Conservation (phyloP, 1,140 invertebrate genomes). For the Sipha flava region DNA sequence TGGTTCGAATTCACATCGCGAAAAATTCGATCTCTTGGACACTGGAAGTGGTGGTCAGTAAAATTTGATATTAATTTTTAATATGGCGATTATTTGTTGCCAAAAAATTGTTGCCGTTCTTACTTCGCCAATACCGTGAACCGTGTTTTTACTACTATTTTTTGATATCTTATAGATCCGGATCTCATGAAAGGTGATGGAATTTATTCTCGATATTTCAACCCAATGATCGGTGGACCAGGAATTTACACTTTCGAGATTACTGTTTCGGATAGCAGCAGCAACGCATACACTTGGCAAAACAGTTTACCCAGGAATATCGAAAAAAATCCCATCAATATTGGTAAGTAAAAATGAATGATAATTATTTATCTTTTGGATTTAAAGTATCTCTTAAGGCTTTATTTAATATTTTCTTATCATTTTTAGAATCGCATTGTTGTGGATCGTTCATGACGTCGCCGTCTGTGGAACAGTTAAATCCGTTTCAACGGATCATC, state of each 20-base stretch:
- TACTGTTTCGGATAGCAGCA: constrained; percentile 46
- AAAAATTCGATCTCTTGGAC: constrained; percentile 50
- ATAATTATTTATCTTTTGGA: not conserved
- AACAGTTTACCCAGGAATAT: constrained; percentile 12
- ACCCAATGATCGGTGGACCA: constrained; percentile 44
- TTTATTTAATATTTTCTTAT: no score
- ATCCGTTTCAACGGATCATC: constrained; percentile 46
- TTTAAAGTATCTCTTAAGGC: no score
- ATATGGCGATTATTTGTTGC: not conserved
- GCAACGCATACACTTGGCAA: constrained; percentile 46
- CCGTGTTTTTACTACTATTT: constrained; percentile 21
- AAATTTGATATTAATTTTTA: not conserved
- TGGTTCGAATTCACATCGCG: constrained; percentile 43
- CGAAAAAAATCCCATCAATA: not conserved
- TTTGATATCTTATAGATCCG: constrained; percentile 47
- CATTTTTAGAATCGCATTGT: constrained; percentile 43
- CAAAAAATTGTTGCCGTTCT: no score
- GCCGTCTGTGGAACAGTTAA: constrained; percentile 43
- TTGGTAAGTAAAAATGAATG: not conserved
- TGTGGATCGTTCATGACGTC: constrained; percentile 47
- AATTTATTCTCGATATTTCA: constrained; percentile 56
- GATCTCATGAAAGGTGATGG: constrained; percentile 58
- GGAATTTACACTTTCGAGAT: constrained; percentile 50
- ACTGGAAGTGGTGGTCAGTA: constrained; percentile 51
- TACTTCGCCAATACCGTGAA: no score